These are phyloP conservation scores for Elgaria multicarinata DNA, from an alignment of 2,113 vertebrate genomes.

Conservation along the genomic window DNA sequence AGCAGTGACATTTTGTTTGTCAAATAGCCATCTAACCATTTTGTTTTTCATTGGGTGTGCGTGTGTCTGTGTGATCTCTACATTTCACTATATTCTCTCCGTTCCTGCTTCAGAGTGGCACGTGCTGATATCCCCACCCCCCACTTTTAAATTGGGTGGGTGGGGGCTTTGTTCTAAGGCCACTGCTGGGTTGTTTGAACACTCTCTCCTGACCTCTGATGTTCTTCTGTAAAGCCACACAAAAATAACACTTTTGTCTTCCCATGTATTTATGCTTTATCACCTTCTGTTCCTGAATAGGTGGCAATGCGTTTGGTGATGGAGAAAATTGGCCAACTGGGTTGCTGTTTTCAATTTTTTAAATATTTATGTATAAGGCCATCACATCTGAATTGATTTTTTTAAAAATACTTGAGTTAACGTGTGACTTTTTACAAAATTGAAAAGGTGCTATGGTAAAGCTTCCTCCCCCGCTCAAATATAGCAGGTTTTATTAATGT, in stretches of 20 bases:
- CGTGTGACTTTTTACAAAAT: constrained; percentile 34
- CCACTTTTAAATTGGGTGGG: neutral
- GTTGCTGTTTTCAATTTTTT: neutral
- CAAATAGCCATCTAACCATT: neutral
- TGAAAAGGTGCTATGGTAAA: constrained; percentile 27
- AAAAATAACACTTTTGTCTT: neutral
- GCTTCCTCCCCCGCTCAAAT: neutral
- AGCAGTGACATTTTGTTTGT: constrained; percentile 10
- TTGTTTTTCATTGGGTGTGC: neutral
- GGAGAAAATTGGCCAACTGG: neutral
- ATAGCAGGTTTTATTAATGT: neutral
- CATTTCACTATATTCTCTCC: neutral
- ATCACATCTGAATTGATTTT: constrained; percentile 23
- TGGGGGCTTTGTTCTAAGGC: neutral
- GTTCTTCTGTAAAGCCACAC: neutral
- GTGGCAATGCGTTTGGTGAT: neutral
- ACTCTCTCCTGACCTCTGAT: too few relatives aligned
- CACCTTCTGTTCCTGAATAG: neutral
- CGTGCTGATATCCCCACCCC: neutral
- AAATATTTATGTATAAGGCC: constrained; percentile 37
- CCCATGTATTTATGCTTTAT: neutral
- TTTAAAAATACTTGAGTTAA: constrained; percentile 42
- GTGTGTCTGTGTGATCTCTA: neutral
- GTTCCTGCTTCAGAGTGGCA: neutral
- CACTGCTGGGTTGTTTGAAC: neutral